These are phyloP conservation scores for Drosophila picticornis DNA, from an alignment of 2,888 invertebrate species.

Conservation along the genomic window DNA sequence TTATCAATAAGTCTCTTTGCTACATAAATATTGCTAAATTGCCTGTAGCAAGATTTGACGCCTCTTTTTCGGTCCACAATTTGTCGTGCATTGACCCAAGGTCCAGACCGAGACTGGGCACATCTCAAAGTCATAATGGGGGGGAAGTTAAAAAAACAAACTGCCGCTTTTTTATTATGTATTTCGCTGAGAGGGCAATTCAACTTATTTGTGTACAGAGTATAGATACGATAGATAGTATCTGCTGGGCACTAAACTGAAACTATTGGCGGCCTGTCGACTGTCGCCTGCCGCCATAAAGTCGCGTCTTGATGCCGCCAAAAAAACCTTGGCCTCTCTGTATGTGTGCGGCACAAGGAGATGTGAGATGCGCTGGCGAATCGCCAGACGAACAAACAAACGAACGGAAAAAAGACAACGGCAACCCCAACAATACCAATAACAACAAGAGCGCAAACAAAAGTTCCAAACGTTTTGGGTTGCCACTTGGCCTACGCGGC, in stretches of 20 bases:
- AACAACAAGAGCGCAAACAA: conserved; percentile 52
- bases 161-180: conserved; percentile 37
- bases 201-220: conserved; percentile 11
- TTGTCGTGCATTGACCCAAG: conserved; percentile 47
- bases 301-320: conserved; percentile 82
- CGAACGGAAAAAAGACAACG: conserved; percentile 6
- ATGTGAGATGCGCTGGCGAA: conserved; percentile 62
- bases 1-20: neutral
- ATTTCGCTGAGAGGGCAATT: conserved; percentile 40
- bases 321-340: conserved; percentile 75
- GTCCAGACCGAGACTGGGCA: conserved; percentile 1
- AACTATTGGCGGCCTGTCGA: conserved; percentile 70
- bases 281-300: conserved; percentile 70
- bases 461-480: conserved; percentile 58
- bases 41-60: neutral
- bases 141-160: conserved; percentile 24
- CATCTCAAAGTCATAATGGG: conserved; percentile 31
- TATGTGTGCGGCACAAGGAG: conserved; percentile 52
- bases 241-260: conserved; percentile 59
- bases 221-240: conserved; percentile 32
- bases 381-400: conserved; percentile 61
- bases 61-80: conserved; percentile 6
- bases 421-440: conserved; percentile 12
- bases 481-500: conserved; percentile 62
- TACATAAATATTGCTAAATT: neutral